A percentile compares a stretch with the other conserved stretches of the same genome.
Evolutionary conservation across 2,113 vertebrate species (phyloP).

Genomic region (Machaerirhynchus nigripectus): DNA sequence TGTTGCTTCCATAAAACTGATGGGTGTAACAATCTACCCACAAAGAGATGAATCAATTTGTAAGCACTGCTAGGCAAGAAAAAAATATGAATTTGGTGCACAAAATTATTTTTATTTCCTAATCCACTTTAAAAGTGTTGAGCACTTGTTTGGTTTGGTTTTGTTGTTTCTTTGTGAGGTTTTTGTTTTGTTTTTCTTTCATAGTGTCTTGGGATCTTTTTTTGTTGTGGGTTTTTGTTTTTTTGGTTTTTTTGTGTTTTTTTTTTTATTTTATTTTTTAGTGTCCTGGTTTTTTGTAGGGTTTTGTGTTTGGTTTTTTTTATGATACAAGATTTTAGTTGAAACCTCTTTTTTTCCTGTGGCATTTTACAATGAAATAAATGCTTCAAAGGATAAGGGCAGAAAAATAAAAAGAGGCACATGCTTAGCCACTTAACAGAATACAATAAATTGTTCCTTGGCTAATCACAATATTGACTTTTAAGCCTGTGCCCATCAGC

Average conservation of each 20-base stretch:
- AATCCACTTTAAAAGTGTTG: not conserved
- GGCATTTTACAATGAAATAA: not conserved
- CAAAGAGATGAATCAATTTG: not conserved
- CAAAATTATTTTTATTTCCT: not conserved
- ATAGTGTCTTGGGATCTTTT: rapidly evolving
- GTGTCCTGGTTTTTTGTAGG: rapidly evolving
- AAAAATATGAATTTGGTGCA: not conserved
- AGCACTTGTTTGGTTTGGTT: not conserved
- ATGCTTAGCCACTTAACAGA: not conserved
- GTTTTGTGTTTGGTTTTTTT: not conserved
- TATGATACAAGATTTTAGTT: not conserved
- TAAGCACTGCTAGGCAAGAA: not conserved
- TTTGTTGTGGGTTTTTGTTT: not conserved
- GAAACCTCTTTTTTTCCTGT: not conserved
- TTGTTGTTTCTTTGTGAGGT: not conserved
- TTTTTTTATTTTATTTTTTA: not conserved
- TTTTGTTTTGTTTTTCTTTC: not conserved
- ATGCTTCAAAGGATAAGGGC: not conserved
- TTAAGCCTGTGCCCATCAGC: not conserved
- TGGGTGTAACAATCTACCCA: not conserved
- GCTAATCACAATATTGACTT: not conserved
- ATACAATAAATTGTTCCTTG: not conserved
- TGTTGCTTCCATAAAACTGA: not conserved
- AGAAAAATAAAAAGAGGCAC: not conserved
- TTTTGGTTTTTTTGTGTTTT: no score